Percentiles rank a stretch among this genome's conserved stretches.
phyloP scores from a whole-genome alignment of 2,888 invertebrate species.

The Agonopterix alstromeriana region DNA sequence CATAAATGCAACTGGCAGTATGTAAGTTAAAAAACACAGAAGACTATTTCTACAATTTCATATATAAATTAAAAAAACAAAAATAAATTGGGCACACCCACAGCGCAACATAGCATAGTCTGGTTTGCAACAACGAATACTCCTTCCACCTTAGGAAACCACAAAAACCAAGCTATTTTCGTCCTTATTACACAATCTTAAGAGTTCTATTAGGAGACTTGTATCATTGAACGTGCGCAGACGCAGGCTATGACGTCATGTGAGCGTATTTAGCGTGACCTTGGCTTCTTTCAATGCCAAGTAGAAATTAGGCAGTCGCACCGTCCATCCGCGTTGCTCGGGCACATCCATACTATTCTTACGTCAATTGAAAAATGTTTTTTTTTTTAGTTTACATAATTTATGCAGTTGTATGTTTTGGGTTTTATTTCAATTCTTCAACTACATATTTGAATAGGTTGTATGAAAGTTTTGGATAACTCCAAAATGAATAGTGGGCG shows the following conservation, averaged over 20 bases:
- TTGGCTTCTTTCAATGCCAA: conserved; percentile 66
- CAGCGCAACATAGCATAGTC: conserved; percentile 11
- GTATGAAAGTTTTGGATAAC: no score
- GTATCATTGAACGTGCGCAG: conserved; percentile 12
- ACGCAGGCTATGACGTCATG: conserved; percentile 52
- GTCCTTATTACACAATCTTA: not conserved
- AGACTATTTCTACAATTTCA: no score
- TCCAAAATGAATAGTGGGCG: no score
- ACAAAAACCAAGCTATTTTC: no score
- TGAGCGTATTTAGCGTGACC: conserved; percentile 53
- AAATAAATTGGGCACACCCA: conserved; percentile 29
- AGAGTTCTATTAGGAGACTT: conserved; percentile 8
- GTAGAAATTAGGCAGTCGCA: conserved; percentile 44
- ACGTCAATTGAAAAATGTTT: conserved; percentile 20
- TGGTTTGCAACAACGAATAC: conserved; percentile 7
- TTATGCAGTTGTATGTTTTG: no score
- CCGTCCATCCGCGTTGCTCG: conserved; percentile 9
- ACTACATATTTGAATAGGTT: no score
- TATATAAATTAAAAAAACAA: not conserved
- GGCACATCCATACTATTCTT: conserved; percentile 36
- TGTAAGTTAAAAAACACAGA: no score
- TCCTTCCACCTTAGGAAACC: no score
- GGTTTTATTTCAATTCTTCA: no score
- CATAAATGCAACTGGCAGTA: no score
- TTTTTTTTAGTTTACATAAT: not conserved